Percentiles rank a stretch among this genome's conserved stretches.
Evolutionary conservation across 2,113 vertebrate species (phyloP).

Genomic region (Cepphus grylle): DNA sequence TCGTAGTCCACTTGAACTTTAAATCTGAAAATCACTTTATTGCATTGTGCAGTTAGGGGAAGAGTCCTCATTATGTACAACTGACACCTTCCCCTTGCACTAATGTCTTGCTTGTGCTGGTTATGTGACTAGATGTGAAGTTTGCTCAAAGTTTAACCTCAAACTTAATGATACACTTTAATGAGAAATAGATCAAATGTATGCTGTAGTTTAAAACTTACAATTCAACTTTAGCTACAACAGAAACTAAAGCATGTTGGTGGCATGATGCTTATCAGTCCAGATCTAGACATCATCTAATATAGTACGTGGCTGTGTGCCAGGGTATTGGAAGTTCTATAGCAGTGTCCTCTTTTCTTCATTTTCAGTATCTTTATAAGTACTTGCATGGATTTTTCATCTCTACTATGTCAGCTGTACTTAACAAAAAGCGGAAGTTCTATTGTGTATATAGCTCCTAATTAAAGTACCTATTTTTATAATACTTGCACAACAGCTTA

Average conservation of each 20-base stretch:
- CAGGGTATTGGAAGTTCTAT: slow-evolving; percentile 58
- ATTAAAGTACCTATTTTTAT: slow-evolving; percentile 64
- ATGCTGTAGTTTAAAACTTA: slow-evolving; percentile 64
- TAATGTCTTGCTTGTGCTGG: slow-evolving; percentile 68
- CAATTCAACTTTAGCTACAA: slow-evolving; percentile 64
- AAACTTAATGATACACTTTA: slow-evolving; percentile 66
- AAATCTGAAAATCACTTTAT: slow-evolving; percentile 57
- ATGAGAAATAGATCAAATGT: slow-evolving; percentile 51
- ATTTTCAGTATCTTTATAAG: slow-evolving; percentile 65
- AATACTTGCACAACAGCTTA: slow-evolving; percentile 82
- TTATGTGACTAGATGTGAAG: slow-evolving; percentile 70
- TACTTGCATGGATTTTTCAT: slow-evolving; percentile 77
- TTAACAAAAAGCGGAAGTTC: slow-evolving; percentile 52
- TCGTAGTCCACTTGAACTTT: slow-evolving; percentile 68
- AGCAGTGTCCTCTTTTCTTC: slow-evolving; percentile 64
- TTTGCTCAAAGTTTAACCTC: slow-evolving; percentile 68
- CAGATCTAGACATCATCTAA: slow-evolving; percentile 67
- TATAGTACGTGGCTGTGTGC: slow-evolving; percentile 61
- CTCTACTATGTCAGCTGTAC: slow-evolving; percentile 59
- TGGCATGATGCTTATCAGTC: slow-evolving; percentile 78
- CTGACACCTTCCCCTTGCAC: slow-evolving; percentile 46
- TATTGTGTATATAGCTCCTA: slow-evolving; percentile 65
- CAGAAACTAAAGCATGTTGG: slow-evolving; percentile 76
- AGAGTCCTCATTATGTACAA: neutral
- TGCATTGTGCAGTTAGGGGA: slow-evolving; percentile 47